Evolutionary conservation across 1,140 invertebrate species (phyloP).

Genomic region (Neodiprion lecontei): DNA sequence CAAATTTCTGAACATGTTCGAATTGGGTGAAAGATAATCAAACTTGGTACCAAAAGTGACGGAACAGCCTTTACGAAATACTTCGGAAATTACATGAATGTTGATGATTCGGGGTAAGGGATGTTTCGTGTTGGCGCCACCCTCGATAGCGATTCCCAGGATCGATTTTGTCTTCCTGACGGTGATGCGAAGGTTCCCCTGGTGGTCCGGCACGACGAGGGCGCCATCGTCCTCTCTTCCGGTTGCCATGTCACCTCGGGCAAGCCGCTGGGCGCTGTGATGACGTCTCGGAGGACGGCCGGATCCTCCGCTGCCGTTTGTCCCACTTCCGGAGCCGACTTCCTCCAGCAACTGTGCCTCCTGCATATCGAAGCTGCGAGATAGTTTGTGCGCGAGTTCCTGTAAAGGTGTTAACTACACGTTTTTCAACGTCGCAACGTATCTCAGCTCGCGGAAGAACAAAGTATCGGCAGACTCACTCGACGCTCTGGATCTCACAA

Average conservation of each 20-base stretch:
- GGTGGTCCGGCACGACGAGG: conserved; percentile 80
- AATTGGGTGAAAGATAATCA: too few relatives aligned
- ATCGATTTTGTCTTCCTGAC: conserved; percentile 93
- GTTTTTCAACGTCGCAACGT: not conserved
- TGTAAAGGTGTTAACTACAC: conserved; percentile 48
- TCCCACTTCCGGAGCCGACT: conserved; percentile 55
- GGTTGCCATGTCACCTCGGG: conserved; percentile 63
- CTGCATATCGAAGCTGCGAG: conserved; percentile 85
- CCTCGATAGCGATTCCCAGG: conserved; percentile 95
- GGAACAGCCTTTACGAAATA: too few relatives aligned
- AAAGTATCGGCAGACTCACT: not conserved
- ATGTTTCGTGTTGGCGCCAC: conserved; percentile 93
- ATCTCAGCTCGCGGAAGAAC: not conserved
- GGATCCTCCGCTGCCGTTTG: conserved; percentile 62
- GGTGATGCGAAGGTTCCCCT: conserved; percentile 84
- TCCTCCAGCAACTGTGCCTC: conserved; percentile 78
- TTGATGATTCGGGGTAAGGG: conserved; percentile 94
- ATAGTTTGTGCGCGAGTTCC: conserved; percentile 84
- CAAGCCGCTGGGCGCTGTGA: conserved; percentile 54
- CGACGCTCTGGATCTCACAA: too few relatives aligned
- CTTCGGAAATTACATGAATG: conserved; percentile 78
- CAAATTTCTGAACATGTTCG: too few relatives aligned
- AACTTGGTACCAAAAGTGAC: too few relatives aligned
- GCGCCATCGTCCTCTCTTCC: conserved; percentile 68
- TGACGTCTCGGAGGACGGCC: conserved; percentile 55